These are phyloP conservation scores for Aphelocoma coerulescens DNA, from an alignment of 2,113 vertebrate species.

Conservation along the genomic window DNA sequence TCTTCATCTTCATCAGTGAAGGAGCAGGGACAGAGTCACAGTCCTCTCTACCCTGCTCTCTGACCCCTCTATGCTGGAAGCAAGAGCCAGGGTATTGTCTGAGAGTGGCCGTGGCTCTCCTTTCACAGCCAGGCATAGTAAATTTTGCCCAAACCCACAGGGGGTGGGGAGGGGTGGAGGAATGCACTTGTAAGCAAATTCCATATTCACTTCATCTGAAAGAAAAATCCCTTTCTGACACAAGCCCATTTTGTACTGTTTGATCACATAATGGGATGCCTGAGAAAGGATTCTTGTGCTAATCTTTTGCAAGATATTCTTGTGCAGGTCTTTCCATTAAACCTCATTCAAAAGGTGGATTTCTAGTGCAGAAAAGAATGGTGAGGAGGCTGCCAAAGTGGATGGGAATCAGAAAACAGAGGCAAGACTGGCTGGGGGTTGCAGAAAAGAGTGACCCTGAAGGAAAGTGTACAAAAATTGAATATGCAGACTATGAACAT, in stretches of 20 bases:
- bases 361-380: background rate
- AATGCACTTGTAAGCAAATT: background rate
- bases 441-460: background rate
- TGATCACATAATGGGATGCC: background rate
- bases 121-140: background rate
- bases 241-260: background rate
- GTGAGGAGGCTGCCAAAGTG: background rate
- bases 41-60: background rate
- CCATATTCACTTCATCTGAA: background rate
- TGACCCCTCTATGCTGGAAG: background rate
- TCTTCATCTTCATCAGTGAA: background rate
- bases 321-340: background rate
- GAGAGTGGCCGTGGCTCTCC: accelerated
- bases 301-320: background rate
- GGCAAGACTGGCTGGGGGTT: background rate
- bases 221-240: background rate
- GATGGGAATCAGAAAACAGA: background rate
- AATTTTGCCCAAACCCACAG: background rate
- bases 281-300: background rate
- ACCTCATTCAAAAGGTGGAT: background rate
- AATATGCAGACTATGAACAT: background rate
- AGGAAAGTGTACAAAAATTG: background rate
- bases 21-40: background rate
- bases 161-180: background rate
- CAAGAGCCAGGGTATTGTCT: background rate